These are phyloP conservation scores for Chaunax sp. DNA, from an alignment of 2,797 vertebrate species.

Conservation along the genomic window DNA sequence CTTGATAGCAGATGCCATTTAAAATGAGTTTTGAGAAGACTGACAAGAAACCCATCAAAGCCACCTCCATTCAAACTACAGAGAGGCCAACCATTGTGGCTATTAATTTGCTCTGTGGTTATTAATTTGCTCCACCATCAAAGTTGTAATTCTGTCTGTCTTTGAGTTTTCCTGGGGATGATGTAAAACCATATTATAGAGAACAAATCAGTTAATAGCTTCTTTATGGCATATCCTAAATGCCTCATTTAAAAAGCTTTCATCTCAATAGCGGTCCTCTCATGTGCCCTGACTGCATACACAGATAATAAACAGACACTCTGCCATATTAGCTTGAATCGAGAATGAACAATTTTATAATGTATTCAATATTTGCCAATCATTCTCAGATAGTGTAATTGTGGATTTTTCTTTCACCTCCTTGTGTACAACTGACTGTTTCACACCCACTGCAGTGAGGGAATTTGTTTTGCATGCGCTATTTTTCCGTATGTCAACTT, in stretches of 20 bases:
- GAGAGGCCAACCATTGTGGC: constrained; percentile 28
- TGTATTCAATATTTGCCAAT: constrained; percentile 49
- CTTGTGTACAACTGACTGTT: constrained; percentile 28
- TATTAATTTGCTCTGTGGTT: constrained; percentile 15
- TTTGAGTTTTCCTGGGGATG: constrained; percentile 31
- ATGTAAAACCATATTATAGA: constrained; percentile 56
- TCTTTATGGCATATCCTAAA: constrained; percentile 65
- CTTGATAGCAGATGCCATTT: constrained; percentile 51
- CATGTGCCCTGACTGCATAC: constrained; percentile 56
- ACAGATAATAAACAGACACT: constrained; percentile 67
- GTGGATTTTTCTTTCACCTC: neutral
- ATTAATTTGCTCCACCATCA: constrained; percentile 17
- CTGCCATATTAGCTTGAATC: constrained; percentile 50
- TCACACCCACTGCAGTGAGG: constrained; percentile 2
- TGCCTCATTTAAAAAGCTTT: constrained; percentile 68
- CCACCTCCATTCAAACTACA: constrained; percentile 29
- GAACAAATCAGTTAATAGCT: constrained; percentile 70
- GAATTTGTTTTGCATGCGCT: constrained; percentile 48
- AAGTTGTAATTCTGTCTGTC: constrained; percentile 15
- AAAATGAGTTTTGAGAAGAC: constrained; percentile 50
- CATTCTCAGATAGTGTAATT: constrained; percentile 45
- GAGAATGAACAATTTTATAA: constrained; percentile 52
- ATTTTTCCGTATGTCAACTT: constrained; percentile 42
- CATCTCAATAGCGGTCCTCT: constrained; percentile 54
- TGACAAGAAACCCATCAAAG: constrained; percentile 31